A percentile compares a stretch with the other conserved stretches of the same genome.
Evolutionary conservation across 2,888 invertebrate species (phyloP).

Genomic region (Iphiclides podalirius): DNA sequence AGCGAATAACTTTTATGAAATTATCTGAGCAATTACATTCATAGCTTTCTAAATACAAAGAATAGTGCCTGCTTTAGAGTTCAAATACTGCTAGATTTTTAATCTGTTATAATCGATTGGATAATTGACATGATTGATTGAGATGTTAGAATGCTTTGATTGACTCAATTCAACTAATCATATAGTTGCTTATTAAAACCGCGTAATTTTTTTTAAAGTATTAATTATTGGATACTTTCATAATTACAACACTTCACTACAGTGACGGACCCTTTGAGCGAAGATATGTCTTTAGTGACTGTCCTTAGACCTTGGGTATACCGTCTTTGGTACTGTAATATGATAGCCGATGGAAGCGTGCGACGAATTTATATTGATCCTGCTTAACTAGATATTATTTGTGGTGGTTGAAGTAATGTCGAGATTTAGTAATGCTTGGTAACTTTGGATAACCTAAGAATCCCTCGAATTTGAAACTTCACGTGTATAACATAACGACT

Average conservation of each 20-base stretch:
- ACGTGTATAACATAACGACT: too few species aligned
- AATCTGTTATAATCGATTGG: not conserved
- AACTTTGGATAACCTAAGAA: too few species aligned
- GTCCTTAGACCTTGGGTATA: slow-evolving; percentile 32
- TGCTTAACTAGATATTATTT: slow-evolving; percentile 18
- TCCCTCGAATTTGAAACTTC: too few species aligned
- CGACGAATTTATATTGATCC: slow-evolving; percentile 17
- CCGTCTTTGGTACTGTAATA: slow-evolving; percentile 23
- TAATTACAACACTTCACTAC: too few species aligned
- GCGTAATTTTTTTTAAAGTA: not conserved
- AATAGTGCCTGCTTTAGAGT: not conserved
- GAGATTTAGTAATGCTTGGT: too few species aligned
- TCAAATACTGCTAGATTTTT: not conserved
- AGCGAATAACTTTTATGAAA: too few species aligned
- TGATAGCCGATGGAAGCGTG: slow-evolving; percentile 22
- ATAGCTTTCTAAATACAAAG: not conserved
- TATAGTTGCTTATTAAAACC: too few species aligned
- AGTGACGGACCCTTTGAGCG: too few species aligned
- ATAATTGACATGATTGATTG: not conserved
- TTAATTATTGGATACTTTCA: too few species aligned
- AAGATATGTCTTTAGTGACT: slow-evolving; percentile 45
- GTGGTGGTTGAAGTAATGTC: too few species aligned
- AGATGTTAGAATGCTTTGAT: not conserved
- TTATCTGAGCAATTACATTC: not conserved
- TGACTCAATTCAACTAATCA: slow-evolving; percentile 9